A percentile compares a stretch with the other conserved stretches of the same genome.
These are phyloP conservation scores for Acheta domesticus DNA, from an alignment of 2,888 invertebrate species.

Conservation along the genomic window DNA sequence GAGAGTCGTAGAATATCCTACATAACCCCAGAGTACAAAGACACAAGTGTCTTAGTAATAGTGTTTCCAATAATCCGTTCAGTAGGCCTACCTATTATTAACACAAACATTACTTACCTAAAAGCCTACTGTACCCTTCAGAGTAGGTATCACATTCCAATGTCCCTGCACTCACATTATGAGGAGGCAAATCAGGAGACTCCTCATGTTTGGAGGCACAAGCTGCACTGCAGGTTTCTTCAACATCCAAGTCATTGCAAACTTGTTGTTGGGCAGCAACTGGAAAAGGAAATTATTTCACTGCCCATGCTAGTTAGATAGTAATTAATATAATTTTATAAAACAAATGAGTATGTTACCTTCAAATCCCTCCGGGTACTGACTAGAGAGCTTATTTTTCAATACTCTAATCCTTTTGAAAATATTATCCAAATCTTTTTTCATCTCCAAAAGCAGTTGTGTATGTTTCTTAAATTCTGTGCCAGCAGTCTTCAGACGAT, in stretches of 20 bases:
- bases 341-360: constrained; percentile 19
- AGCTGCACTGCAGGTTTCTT: not conserved
- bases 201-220: not conserved
- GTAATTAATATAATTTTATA: too few relatives aligned
- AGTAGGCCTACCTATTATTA: too few relatives aligned
- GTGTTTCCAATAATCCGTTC: too few relatives aligned
- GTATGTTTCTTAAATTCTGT: constrained; percentile 90
- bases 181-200: not conserved
- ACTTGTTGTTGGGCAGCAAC: not conserved
- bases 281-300: not conserved
- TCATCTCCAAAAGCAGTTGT: constrained; percentile 81
- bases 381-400: constrained; percentile 65
- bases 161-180: not conserved
- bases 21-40: too few relatives aligned
- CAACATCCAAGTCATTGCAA: not conserved
- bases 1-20: too few relatives aligned
- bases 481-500: constrained; percentile 78
- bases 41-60: too few relatives aligned
- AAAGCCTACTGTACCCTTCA: not conserved
- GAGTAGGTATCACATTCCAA: not conserved
- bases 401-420: constrained; percentile 86
- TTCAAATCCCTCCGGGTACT: constrained; percentile 48
- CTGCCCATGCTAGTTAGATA: too few relatives aligned
- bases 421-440: constrained; percentile 89
- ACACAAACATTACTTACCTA: not conserved